Base-by-base conservation (phyloP, 2,797 vertebrate species). In the Micropoecilia bifurca region DNA sequence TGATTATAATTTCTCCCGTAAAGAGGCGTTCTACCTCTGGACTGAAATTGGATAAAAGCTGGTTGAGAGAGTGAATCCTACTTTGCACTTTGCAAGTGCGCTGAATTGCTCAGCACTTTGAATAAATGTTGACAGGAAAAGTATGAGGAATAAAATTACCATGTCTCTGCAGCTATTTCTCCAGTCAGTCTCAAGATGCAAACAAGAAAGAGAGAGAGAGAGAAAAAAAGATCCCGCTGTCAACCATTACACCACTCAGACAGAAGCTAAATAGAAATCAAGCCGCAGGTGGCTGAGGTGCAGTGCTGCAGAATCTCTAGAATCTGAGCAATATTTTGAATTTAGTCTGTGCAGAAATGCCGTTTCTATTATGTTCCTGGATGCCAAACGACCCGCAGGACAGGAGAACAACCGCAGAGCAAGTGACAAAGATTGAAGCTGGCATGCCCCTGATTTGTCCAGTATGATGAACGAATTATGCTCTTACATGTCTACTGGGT, bases 391-490 rank as follows among this genome's bases (percentile, higher is more conserved):
- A 93, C 92, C 92, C 83, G 78, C 76, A 85, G 85, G 86, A 87
- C 71, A 73, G 82, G 90, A 86, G 77, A 85, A 85, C 85, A 80
- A 88, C 90, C 84, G 81, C 88, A 90, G 80, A 87, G 55, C 83
- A 74, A 71, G 79, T 93, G 92, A 92, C 85, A 84, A 80, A 93
- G 88, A 94, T 91, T 91, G 90, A 90, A 92, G 83, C 84, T 92
- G 94, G 88, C 91, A 72, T 93, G 93, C 87, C 92, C 91, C 92
- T 91, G 89, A 94, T 94, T 94, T 90, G 91, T 93, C 89, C 86
- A 91, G 91, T 90, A 90, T 89, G 91, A 94, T 93, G 94, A 93
- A 85, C 90, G 93, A 93, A 93, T 93, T 86, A 94, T 90, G 87
- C 83, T 90, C 87, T 89, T 91, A 90, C 89, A 92, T 91, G 91